Evolutionary conservation across 53 echinoderm and acorn worm genomes (phyloP).

Genomic region (Holothuria scabra): DNA sequence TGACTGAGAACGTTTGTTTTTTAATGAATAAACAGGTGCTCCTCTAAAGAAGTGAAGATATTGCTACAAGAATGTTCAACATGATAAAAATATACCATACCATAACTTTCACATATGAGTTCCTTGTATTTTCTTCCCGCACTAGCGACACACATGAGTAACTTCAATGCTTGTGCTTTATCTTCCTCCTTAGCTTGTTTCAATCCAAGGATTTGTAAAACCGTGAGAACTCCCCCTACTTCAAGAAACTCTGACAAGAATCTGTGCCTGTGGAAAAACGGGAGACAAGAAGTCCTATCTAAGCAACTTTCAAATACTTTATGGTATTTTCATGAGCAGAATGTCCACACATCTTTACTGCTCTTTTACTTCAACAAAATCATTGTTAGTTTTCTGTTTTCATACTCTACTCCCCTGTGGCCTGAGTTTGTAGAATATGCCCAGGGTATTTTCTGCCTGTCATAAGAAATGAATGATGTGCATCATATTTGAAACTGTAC

Average conservation of each 20-base stretch:
- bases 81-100: constrained; percentile 35
- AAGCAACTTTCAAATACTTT: neutral
- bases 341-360: too few relatives aligned
- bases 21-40: too few relatives aligned
- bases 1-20: too few relatives aligned
- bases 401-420: too few relatives aligned
- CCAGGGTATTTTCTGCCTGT: too few relatives aligned
- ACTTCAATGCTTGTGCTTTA: constrained; percentile 82
- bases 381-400: too few relatives aligned
- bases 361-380: too few relatives aligned
- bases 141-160: constrained; percentile 81
- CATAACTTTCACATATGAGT: constrained; percentile 96
- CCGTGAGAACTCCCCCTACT: constrained; percentile 90
- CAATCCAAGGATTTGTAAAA: constrained; percentile 86
- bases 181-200: constrained; percentile 95
- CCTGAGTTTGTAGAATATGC: too few relatives aligned
- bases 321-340: neutral
- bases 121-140: constrained; percentile 96
- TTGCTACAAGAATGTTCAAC: too few relatives aligned
- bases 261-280: constrained; percentile 72
- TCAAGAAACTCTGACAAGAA: constrained; percentile 93
- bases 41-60: too few relatives aligned
- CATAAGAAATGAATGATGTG: too few relatives aligned
- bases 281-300: neutral
- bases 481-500: too few relatives aligned